Conservation (phyloP, 2,888 invertebrate genomes). For the Hirtodrosophila cameraria region DNA sequence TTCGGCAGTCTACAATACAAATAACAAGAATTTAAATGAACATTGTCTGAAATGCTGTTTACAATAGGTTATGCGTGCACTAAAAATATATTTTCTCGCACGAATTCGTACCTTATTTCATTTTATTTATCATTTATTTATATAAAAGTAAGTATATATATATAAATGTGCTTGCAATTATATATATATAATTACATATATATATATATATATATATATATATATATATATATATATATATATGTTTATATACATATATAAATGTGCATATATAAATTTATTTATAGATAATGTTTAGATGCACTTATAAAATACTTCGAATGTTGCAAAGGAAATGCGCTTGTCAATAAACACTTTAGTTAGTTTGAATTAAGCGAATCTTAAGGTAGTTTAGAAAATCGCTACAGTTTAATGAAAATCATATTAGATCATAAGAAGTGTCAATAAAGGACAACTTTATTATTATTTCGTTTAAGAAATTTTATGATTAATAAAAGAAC, state of each 20-base stretch:
- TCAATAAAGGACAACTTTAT: constrained; percentile 30
- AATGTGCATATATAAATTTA: constrained; percentile 31
- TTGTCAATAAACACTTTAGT: constrained; percentile 69
- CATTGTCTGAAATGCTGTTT: constrained; percentile 55
- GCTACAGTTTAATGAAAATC: constrained; percentile 16
- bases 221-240: constrained; percentile 30
- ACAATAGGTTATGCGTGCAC: constrained; percentile 67
- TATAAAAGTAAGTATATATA: constrained; percentile 25
- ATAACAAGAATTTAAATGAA: constrained; percentile 52
- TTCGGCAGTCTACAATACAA: constrained; percentile 44
- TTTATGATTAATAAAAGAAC: constrained; percentile 58
- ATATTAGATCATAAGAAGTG: constrained; percentile 26
- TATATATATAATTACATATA: constrained; percentile 12
- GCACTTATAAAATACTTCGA: constrained; percentile 54
- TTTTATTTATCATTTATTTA: constrained; percentile 38
- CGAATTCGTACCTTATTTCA: constrained; percentile 32
- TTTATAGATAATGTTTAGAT: constrained; percentile 67
- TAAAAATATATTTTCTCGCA: constrained; percentile 58
- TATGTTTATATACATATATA: constrained; percentile 24
- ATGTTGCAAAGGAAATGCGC: constrained; percentile 65
- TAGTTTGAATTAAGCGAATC: constrained; percentile 82
- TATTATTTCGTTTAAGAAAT: constrained; percentile 52
- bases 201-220: constrained; percentile 26
- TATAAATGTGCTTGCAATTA: constrained; percentile 9
- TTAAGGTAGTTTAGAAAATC: constrained; percentile 71